These are phyloP conservation scores for Camarhynchus parvulus DNA, from an alignment of 2,113 vertebrate species.

Conservation along the genomic window DNA sequence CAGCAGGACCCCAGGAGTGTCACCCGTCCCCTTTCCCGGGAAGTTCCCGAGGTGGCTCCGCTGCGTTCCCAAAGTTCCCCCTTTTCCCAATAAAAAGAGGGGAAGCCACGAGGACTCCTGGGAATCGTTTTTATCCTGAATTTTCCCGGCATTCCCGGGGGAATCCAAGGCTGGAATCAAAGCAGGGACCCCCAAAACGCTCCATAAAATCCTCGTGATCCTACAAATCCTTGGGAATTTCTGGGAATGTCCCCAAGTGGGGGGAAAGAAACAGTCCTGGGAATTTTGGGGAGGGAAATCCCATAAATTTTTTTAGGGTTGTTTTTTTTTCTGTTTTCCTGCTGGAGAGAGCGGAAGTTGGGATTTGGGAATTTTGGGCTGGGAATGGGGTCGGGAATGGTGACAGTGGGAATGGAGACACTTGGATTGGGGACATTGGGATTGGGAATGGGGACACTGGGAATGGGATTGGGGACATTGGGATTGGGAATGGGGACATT, in stretches of 20 bases:
- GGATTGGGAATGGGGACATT: no score
- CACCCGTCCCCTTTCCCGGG: rapidly evolving
- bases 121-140: neutral
- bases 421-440: neutral
- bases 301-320: neutral
- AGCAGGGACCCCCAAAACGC: neutral
- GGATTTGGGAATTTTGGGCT: neutral
- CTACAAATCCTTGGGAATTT: neutral
- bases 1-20: neutral
- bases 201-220: neutral
- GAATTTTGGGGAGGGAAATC: neutral
- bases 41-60: neutral
- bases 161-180: neutral
- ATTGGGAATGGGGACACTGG: neutral
- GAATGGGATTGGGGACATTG: neutral
- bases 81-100: neutral
- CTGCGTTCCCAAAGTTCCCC: neutral
- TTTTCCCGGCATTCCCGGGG: rapidly evolving
- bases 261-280: neutral
- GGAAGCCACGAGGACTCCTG: neutral
- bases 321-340: neutral
- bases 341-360: rapidly evolving
- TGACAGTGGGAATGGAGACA: no score
- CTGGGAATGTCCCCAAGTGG: neutral
- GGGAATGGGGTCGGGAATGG: neutral